These are phyloP conservation scores for Cheilosia grossa DNA, from an alignment of 2,888 invertebrate species.

Conservation along the genomic window DNA sequence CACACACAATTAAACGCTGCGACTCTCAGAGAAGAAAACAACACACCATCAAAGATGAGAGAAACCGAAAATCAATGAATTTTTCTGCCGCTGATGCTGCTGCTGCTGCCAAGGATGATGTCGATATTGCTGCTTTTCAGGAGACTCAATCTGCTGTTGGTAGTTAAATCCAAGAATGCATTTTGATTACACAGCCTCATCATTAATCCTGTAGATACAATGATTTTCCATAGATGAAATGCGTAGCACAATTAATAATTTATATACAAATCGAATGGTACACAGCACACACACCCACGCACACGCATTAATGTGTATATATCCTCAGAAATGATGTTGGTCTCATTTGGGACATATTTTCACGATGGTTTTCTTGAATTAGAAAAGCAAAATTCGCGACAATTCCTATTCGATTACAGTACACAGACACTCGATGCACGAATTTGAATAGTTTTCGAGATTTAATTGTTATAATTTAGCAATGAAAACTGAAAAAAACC, in stretches of 20 bases:
- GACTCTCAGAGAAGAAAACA: slow-evolving; percentile 33
- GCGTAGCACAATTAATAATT: slow-evolving; percentile 20
- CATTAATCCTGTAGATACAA: slow-evolving; percentile 4
- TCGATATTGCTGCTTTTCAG: slow-evolving; percentile 16
- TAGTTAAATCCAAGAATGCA: neutral
- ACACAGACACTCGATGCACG: slow-evolving; percentile 3
- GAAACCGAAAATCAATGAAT: slow-evolving; percentile 73
- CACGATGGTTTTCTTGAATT: slow-evolving; percentile 60
- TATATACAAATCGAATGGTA: slow-evolving; percentile 13
- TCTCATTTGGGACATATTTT: slow-evolving; percentile 38
- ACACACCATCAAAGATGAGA: slow-evolving; percentile 57
- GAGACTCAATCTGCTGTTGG: neutral
- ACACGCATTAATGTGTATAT: slow-evolving; percentile 61
- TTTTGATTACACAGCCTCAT: slow-evolving; percentile 39
- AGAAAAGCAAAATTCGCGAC: slow-evolving; percentile 17
- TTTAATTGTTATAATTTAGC: slow-evolving; percentile 47
- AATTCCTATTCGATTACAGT: slow-evolving; percentile 4
- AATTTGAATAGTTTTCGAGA: slow-evolving; percentile 25
- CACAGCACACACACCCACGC: slow-evolving; percentile 25
- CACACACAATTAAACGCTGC: slow-evolving; percentile 42
- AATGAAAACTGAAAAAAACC: slow-evolving; percentile 71
- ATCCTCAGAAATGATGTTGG: slow-evolving; percentile 34
- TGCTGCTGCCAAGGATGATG: slow-evolving; percentile 3
- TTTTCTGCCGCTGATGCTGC: slow-evolving; percentile 59
- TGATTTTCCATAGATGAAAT: slow-evolving; percentile 26